Percentiles rank a stretch among this genome's conserved stretches.
phyloP scores from a whole-genome alignment of 2,888 invertebrate species.

The Lobophora halterata region DNA sequence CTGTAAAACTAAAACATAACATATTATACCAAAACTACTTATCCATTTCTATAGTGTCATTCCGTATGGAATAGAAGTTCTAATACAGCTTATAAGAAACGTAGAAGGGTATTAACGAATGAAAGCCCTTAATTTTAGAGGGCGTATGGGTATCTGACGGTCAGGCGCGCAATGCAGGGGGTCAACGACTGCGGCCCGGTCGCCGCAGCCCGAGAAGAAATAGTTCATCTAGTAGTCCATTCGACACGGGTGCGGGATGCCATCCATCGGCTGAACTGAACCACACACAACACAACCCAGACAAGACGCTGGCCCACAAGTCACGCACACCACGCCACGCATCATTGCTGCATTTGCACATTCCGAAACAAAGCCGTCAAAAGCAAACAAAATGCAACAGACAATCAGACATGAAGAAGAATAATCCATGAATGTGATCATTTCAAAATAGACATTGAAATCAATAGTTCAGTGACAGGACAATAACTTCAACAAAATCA shows the following conservation, averaged over 20 bases:
- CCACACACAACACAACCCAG: conserved; percentile 15
- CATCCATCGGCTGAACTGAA: too few relatives aligned
- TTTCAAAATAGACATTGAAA: conserved; percentile 32
- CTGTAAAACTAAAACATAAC: too few relatives aligned
- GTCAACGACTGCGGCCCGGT: conserved; percentile 65
- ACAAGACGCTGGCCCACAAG: too few relatives aligned
- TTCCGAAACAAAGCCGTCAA: conserved; percentile 22
- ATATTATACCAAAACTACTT: too few relatives aligned
- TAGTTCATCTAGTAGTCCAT: conserved; percentile 60
- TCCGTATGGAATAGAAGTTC: too few relatives aligned
- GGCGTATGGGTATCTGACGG: conserved; percentile 41
- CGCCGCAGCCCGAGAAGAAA: conserved; percentile 48
- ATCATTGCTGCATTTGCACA: conserved; percentile 31
- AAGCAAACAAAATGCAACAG: not conserved
- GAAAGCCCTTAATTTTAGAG: conserved; percentile 21
- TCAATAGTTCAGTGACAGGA: conserved; percentile 55
- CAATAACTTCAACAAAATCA: conserved; percentile 43
- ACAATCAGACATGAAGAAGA: not conserved
- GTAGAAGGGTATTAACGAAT: conserved; percentile 28
- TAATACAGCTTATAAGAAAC: too few relatives aligned
- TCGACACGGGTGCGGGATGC: conserved; percentile 45
- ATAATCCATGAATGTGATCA: not conserved
- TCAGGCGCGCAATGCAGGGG: conserved; percentile 38
- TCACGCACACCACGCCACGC: too few relatives aligned
- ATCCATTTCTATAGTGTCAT: too few relatives aligned